Evolutionary conservation across 2,797 vertebrate species (phyloP).

Genomic region (Leucoraja ocellata): DNA sequence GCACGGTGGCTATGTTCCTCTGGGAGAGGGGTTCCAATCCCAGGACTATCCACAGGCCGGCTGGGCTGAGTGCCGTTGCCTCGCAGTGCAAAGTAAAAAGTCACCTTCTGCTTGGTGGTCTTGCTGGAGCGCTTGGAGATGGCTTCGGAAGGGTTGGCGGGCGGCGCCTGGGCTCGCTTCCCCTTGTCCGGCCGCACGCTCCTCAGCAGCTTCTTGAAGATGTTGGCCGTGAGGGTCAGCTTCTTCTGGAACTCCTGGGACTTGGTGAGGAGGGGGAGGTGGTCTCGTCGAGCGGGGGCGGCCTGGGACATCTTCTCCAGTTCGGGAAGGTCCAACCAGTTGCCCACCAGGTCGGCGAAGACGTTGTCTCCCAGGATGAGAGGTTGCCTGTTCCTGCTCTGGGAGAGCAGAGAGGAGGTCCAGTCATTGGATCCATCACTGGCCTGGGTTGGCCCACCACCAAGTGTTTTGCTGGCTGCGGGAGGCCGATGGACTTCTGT

Average conservation of each 20-base stretch:
- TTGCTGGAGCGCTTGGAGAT: constrained; percentile 79
- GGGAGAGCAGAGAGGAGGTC: constrained; percentile 87
- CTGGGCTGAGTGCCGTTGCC: constrained; percentile 57
- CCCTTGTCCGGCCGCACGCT: constrained; percentile 83
- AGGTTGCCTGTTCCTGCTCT: constrained; percentile 83
- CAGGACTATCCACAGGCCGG: constrained; percentile 39
- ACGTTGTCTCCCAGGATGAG: constrained; percentile 87
- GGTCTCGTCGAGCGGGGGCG: constrained; percentile 58
- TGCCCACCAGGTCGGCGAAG: constrained; percentile 90
- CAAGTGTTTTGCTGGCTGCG: constrained; percentile 59
- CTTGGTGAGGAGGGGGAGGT: constrained; percentile 57
- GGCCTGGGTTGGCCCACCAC: constrained; percentile 62
- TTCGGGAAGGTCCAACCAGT: constrained; percentile 91
- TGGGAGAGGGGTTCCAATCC: constrained; percentile 47
- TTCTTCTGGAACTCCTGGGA: constrained; percentile 81
- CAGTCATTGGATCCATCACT: constrained; percentile 76
- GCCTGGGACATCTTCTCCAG: constrained; percentile 55
- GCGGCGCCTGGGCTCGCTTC: constrained; percentile 76
- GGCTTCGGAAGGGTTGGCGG: constrained; percentile 57
- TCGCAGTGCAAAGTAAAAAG: constrained; percentile 74
- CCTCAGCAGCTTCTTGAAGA: constrained; percentile 90
- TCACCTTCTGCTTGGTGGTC: constrained; percentile 64
- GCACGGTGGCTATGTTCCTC: constrained; percentile 50
- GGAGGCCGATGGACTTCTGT: neutral
- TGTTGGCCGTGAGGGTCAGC: constrained; percentile 85